A percentile compares a stretch with the other conserved stretches of the same genome.
Conservation (phyloP, 2,797 vertebrate genomes). For the Toxotes lorentzi region DNA sequence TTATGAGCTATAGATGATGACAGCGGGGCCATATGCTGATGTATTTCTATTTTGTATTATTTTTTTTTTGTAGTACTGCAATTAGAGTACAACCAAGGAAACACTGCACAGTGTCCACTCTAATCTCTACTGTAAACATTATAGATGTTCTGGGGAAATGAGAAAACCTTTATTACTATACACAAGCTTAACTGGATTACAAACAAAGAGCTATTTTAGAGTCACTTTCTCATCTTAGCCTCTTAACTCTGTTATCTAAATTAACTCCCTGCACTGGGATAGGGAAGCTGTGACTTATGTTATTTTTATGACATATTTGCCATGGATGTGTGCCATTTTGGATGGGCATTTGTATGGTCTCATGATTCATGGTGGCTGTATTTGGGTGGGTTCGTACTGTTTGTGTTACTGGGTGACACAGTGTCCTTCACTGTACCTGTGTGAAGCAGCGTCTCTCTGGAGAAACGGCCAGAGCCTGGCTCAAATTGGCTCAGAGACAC, state of each 20-base stretch:
- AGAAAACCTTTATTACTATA: neutral
- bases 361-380: neutral
- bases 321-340: neutral
- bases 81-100: conserved; percentile 42
- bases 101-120: conserved; percentile 27
- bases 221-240: neutral
- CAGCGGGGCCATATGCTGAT: conserved; percentile 82
- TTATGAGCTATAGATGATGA: conserved; percentile 79
- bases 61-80: conserved; percentile 26
- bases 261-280: neutral
- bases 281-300: neutral
- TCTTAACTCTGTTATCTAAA: neutral
- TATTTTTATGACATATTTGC: conserved; percentile 9
- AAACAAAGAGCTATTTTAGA: neutral
- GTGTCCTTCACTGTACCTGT: conserved; percentile 69
- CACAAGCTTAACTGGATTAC: neutral
- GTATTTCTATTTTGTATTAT: conserved; percentile 62
- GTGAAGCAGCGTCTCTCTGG: conserved; percentile 57
- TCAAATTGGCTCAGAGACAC: conserved; percentile 65
- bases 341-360: neutral
- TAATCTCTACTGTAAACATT: conserved; percentile 7
- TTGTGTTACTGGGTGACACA: conserved; percentile 43
- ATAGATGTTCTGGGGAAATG: conserved; percentile 6
- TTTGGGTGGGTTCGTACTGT: conserved; percentile 32
- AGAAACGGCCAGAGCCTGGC: conserved; percentile 44